Evolutionary conservation across 2,113 vertebrate species (phyloP), one percentile per base, ranked within the genome.

Genomic region (Rhinoderma darwinii): DNA sequence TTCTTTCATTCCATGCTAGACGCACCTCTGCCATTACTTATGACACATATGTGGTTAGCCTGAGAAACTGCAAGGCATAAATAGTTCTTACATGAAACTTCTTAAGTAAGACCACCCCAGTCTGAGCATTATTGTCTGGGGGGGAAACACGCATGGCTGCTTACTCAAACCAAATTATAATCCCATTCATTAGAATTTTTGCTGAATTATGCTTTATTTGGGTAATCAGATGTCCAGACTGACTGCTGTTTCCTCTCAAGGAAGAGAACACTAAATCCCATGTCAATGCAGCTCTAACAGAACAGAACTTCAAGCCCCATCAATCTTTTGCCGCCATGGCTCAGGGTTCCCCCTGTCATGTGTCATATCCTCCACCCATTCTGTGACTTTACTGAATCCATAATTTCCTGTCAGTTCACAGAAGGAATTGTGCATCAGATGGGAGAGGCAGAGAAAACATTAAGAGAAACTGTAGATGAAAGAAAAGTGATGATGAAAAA

Each of bases 1-100:
- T 93, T 94, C 92, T 92, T 92, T 89, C 91, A 87, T 83, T 91
- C 90, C 80, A 82, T 32, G 17, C 74, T 89, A 87, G 90, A 89
- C 47, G 54, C 50, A 44, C 22, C 56, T 56, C 30, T 3, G 32
- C 44, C 50, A 72, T 37, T 74, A 70, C 37, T 82, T 81, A 17
- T 73, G 63, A 82, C 85, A 86, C 63, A 35, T 59, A 37, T 82
- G 78, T 39, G 61, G 75, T 72, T 74, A 74, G 51, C 63, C 32
- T 51, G 61, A 80, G 75, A 51, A 79, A 81, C 41, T 81, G 47
- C 44, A 51, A 72, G 54, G 70, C 25, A 59, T 73, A 59, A 73
- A 32, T 59, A 59, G 51, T 43, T 56, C 37, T 59, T 82, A 81
- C 66, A 86, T 82, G 66, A 61, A 76, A 77, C 20, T 35, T 50